Conservation (phyloP, 2,113 vertebrate species). For the Rana temporaria region DNA sequence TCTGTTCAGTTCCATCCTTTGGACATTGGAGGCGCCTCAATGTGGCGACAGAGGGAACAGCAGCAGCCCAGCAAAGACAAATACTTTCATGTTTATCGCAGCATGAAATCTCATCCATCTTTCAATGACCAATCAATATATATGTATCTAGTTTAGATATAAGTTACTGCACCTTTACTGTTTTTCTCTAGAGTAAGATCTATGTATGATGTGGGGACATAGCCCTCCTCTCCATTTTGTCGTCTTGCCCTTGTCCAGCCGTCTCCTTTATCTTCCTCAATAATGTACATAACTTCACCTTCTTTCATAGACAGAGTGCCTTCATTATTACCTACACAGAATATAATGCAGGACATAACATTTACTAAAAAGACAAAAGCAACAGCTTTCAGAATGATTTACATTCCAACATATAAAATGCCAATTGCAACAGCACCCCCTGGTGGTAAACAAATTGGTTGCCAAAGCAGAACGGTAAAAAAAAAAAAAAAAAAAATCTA, state of each 20-base stretch:
- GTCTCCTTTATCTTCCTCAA: constrained; percentile 98
- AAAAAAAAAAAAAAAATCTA: too few species aligned
- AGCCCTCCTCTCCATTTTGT: constrained; percentile 95
- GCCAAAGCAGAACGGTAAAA: too few species aligned
- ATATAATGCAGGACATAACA: constrained; percentile 6
- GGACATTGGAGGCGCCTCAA: constrained; percentile 54
- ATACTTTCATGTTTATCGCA: constrained; percentile 54
- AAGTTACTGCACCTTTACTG: constrained; percentile 99
- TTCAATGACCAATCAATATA: constrained; percentile 34
- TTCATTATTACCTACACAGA: constrained; percentile 90
- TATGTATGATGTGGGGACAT: constrained; percentile 97
- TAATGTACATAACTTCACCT: constrained; percentile 93
- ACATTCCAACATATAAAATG: too few species aligned
- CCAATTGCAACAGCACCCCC: too few species aligned
- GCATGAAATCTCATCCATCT: constrained; percentile 19
- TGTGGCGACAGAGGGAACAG: constrained; percentile 75
- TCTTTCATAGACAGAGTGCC: constrained; percentile 96
- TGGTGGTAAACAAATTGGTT: too few species aligned
- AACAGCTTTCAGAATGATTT: too few species aligned
- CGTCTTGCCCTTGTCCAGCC: constrained; percentile 96
- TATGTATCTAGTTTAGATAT: constrained; percentile 82
- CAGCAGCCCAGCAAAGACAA: constrained; percentile 35
- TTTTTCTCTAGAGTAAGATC: constrained; percentile 98
- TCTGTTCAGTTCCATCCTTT: background rate
- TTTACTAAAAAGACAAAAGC: too few species aligned